Evolutionary conservation across 2,797 vertebrate genomes (phyloP), one percentile per base, ranked within the genome.

Genomic region (Denticeps clupeoides): DNA sequence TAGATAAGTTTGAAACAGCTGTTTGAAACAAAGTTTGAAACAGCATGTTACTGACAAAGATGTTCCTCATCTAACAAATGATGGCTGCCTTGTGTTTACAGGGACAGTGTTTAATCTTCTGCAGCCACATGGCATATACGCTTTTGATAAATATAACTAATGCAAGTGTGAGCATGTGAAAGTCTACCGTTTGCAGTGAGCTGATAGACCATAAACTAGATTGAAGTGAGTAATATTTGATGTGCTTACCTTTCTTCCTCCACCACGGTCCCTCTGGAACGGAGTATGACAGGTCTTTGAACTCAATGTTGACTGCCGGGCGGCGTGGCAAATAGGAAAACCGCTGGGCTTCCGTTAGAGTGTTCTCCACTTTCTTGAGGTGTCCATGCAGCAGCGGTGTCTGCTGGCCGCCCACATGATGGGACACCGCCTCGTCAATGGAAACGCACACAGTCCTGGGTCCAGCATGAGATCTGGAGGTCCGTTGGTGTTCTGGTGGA

Each of bases 261-360:
- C 91, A 97, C 91, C 93, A 94, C 0, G 89, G 86, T 4, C 92
- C 90, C 55, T 95, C 90, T 0, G 82, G 85, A 55, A 97, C 59
- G 0, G 86, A 86, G 61, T 90, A 97, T 0, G 89, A 92, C 1
- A 97, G 77, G 21, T 94, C 87, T 60, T 81, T 89, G 70, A 97
- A 96, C 38, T 92, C 82, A 0, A 96, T 95, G 66, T 90, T 92
- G 61, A 97, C 90, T 0, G 89, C 87, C 0, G 89, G 88, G 68
- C 93, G 81, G 48, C 87, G 77, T 0, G 90, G 90, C 47, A 93
- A 59, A 18, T 89, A 93, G 16, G 89, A 91, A 53, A 97, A 90
- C 46, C 84, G 82, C 75, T 92, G 91, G 32, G 89, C 87, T 67
- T 93, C 91, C 0, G 78, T 87, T 55, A 89, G 75, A 40, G 49